Conservation (phyloP, 1,140 invertebrate genomes). For the Brachionus paranguensis region DNA sequence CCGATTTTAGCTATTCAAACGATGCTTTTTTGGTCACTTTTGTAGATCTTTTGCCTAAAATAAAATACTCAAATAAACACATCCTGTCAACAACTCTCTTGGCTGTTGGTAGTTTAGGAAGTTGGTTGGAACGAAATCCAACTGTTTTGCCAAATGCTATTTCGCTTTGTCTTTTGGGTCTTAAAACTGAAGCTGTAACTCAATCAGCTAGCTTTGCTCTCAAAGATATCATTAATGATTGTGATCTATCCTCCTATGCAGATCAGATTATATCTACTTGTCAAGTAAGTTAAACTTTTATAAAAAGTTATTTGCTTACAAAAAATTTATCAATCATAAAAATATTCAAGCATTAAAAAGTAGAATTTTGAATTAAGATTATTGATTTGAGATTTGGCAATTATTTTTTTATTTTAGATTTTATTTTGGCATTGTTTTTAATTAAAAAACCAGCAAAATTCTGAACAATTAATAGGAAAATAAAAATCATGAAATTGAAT, state of each 20-base stretch:
- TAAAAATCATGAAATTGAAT: no score
- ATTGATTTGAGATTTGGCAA: no score
- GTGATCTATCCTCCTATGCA: conserved; percentile 11
- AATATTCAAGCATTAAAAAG: no score
- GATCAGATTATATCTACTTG: conserved; percentile 30
- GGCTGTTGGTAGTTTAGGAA: conserved; percentile 31
- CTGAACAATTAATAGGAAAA: no score
- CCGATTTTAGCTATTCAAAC: conserved; percentile 24
- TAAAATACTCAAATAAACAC: conserved; percentile 31
- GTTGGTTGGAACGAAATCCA: conserved; percentile 22
- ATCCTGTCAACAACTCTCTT: conserved; percentile 36
- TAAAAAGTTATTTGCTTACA: no score
- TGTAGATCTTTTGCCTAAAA: conserved; percentile 20
- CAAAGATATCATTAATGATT: conserved; percentile 37
- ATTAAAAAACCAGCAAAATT: no score
- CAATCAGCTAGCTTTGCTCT: conserved; percentile 38
- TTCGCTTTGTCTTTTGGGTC: conserved; percentile 23
- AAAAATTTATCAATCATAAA: no score
- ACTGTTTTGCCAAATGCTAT: conserved; percentile 29
- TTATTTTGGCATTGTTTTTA: no score
- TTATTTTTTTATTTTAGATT: no score
- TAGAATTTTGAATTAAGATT: no score
- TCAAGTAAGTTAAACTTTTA: neutral
- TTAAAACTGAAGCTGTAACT: conserved; percentile 37
- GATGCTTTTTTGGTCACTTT: conserved; percentile 24